phyloP scores from a whole-genome alignment of 2,113 vertebrate species.

The Fregata magnificens region DNA sequence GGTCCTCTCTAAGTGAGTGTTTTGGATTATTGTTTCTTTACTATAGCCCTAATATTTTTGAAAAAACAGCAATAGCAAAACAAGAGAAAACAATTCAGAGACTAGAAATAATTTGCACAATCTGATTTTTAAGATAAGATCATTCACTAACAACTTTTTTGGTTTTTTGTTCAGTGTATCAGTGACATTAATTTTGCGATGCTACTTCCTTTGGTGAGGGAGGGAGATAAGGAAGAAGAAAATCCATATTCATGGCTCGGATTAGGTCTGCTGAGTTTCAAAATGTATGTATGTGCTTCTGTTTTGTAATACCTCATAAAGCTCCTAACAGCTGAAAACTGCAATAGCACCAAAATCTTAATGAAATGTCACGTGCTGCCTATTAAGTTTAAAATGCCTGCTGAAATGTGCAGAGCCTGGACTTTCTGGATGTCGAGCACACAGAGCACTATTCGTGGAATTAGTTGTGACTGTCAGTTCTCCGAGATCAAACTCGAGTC shows the following conservation, averaged over 20 bases:
- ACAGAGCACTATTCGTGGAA: neutral
- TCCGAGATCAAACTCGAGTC: neutral
- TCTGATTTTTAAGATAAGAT: neutral
- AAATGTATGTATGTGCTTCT: neutral
- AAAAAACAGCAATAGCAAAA: neutral
- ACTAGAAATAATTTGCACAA: neutral
- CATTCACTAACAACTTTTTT: neutral
- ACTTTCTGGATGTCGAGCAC: neutral
- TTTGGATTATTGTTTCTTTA: neutral
- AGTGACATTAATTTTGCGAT: neutral
- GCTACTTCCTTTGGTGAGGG: neutral
- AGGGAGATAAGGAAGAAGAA: neutral
- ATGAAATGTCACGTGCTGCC: slow-evolving; percentile 4
- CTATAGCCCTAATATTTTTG: neutral
- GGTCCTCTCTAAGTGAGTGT: neutral
- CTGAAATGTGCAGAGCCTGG: neutral
- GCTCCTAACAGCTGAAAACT: neutral
- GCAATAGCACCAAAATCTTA: neutral
- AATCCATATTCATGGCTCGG: neutral
- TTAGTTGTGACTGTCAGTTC: neutral
- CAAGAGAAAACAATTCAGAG: neutral
- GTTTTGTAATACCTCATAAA: neutral
- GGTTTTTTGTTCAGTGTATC: neutral
- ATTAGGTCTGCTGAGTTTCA: neutral
- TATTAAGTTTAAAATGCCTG: neutral